Evolutionary conservation across 2,888 invertebrate species (phyloP).

Genomic region (Diaperis boleti): DNA sequence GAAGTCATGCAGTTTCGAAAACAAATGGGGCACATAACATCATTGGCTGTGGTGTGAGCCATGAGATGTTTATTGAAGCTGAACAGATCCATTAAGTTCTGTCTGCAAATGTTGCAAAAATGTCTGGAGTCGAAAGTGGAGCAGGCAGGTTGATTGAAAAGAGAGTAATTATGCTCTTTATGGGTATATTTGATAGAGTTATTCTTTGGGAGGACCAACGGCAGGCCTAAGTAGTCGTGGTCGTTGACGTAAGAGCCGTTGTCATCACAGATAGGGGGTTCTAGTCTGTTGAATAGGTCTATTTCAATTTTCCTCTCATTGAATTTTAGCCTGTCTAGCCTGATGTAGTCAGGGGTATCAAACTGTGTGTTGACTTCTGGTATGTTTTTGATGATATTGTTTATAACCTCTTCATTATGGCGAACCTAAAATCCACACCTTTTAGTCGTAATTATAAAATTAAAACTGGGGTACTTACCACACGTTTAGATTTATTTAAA

Average conservation of each 20-base stretch:
- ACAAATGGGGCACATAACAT: conserved; percentile 2
- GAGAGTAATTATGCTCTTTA: conserved; percentile 17
- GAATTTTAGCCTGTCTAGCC: conserved; percentile 1
- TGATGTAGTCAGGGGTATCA: conserved; percentile 11
- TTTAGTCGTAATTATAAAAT: too few relatives aligned
- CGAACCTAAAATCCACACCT: not conserved
- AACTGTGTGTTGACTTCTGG: conserved; percentile 2
- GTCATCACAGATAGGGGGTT: not conserved
- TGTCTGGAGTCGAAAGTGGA: not conserved
- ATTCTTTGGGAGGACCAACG: not conserved
- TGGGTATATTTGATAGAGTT: not conserved
- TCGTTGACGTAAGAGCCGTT: conserved; percentile 8
- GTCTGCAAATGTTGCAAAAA: conserved; percentile 26
- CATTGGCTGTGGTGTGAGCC: conserved; percentile 8
- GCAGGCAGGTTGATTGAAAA: conserved; percentile 5
- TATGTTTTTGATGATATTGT: not conserved
- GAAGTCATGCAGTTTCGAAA: conserved; percentile 26
- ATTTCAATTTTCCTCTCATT: conserved; percentile 8
- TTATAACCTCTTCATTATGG: not conserved
- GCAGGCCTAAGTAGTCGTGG: conserved; percentile 21
- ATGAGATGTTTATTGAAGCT: conserved; percentile 21
- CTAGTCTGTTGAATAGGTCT: not conserved
- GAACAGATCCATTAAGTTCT: conserved; percentile 5
- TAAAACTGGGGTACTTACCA: too few relatives aligned
- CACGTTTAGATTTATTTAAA: too few relatives aligned